A percentile compares a stretch with the other conserved stretches of the same genome.
phyloP scores from a whole-genome alignment of 2,797 vertebrate genomes.

The Agapornis canus region DNA sequence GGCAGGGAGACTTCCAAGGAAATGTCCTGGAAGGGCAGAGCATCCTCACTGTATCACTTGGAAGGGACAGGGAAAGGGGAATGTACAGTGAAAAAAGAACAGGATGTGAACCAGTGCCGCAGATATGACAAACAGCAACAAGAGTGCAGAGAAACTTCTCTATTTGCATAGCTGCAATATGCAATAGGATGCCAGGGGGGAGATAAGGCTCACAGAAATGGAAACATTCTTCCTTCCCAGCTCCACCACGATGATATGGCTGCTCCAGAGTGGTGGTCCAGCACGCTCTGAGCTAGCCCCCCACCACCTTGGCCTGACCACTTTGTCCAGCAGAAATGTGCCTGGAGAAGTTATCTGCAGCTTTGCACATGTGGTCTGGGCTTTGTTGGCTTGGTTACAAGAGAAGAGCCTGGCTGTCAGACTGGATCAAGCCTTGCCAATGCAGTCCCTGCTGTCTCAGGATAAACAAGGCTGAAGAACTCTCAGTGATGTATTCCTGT shows the following conservation, averaged over 20 bases:
- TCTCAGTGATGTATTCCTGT: rapidly evolving
- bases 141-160: neutral
- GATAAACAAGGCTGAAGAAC: neutral
- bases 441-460: neutral
- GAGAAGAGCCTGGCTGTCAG: neutral
- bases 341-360: neutral
- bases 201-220: neutral
- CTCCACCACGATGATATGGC: rapidly evolving
- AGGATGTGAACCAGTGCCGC: neutral
- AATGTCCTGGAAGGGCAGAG: neutral
- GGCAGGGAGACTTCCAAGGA: neutral
- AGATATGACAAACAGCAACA: neutral
- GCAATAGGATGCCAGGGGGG: neutral
- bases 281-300: rapidly evolving
- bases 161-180: neutral
- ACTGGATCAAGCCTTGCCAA: rapidly evolving
- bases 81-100: neutral
- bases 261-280: neutral
- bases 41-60: neutral
- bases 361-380: neutral
- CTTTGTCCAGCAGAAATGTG: neutral
- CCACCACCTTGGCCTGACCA: neutral
- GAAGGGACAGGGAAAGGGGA: neutral
- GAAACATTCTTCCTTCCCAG: neutral
- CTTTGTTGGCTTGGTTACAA: neutral